phyloP scores from a whole-genome alignment of 2,113 vertebrate genomes.

The Rana temporaria region DNA sequence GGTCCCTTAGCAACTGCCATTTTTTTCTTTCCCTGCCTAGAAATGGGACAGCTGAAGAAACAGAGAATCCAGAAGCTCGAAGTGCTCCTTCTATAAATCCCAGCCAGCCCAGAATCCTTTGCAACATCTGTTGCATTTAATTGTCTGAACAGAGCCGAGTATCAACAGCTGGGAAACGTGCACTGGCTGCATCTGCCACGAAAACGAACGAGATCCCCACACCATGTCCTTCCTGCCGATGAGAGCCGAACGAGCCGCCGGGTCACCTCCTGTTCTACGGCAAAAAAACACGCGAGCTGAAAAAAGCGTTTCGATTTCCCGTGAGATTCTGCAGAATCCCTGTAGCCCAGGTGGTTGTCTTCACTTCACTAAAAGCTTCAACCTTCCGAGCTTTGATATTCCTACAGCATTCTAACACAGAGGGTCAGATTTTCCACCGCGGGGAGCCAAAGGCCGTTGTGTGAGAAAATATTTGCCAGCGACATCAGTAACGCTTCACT shows the following conservation, averaged over 20 bases:
- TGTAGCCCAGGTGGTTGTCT: slow-evolving; percentile 1
- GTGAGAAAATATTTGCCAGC: slow-evolving; percentile 7
- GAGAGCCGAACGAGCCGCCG: not conserved
- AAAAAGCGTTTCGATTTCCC: not conserved
- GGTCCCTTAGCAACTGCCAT: no score
- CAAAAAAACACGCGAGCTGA: not conserved
- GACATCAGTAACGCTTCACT: no score
- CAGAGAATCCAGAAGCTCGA: no score
- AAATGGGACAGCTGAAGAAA: no score
- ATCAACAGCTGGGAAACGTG: not conserved
- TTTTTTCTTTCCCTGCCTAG: no score
- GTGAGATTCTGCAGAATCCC: slow-evolving; percentile 17
- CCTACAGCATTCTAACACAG: slow-evolving; percentile 6
- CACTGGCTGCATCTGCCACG: not conserved
- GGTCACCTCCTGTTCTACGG: not conserved
- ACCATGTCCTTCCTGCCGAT: no score
- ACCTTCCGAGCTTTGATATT: not conserved
- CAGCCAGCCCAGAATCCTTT: not conserved
- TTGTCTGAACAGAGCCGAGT: not conserved
- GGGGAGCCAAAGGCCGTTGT: not conserved
- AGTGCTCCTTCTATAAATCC: not conserved
- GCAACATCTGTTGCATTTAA: not conserved
- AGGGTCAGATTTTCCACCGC: slow-evolving; percentile 25
- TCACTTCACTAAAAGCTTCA: slow-evolving; percentile 3
- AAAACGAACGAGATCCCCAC: not conserved